phyloP scores from a whole-genome alignment of 2,888 invertebrate species.

The Dermolepida albohirtum region DNA sequence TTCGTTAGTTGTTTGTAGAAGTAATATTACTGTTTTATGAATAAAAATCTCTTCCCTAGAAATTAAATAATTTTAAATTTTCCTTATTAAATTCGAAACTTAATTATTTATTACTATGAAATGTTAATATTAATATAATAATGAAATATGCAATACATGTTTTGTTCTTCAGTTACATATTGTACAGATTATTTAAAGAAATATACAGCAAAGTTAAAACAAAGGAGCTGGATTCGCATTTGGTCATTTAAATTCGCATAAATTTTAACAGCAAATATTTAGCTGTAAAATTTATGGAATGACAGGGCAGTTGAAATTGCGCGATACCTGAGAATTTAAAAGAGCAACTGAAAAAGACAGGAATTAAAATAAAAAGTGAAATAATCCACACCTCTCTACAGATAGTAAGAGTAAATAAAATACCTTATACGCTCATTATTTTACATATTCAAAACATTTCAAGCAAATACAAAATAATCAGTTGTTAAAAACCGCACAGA shows the following conservation, averaged over 20 bases:
- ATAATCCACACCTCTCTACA: slow-evolving; percentile 24
- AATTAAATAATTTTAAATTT: too few species aligned
- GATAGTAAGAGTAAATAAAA: slow-evolving; percentile 44
- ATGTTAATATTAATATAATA: too few species aligned
- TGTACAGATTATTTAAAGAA: too few species aligned
- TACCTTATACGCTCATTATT: slow-evolving; percentile 52
- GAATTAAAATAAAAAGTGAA: slow-evolving; percentile 46
- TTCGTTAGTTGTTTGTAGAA: too few species aligned
- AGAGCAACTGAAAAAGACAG: slow-evolving; percentile 40
- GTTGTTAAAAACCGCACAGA: slow-evolving; percentile 50
- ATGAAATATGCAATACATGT: too few species aligned
- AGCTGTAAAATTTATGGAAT: slow-evolving; percentile 41
- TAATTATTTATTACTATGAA: too few species aligned
- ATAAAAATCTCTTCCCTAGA: too few species aligned
- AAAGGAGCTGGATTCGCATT: too few species aligned
- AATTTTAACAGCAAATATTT: slow-evolving; percentile 39
- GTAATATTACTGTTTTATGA: too few species aligned
- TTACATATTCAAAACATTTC: slow-evolving; percentile 54
- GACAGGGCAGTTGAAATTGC: slow-evolving; percentile 39
- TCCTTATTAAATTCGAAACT: too few species aligned
- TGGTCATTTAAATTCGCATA: not conserved
- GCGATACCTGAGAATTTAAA: slow-evolving; percentile 45
- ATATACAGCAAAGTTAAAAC: too few species aligned
- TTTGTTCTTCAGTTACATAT: too few species aligned
- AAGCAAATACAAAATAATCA: slow-evolving; percentile 52